Conservation (phyloP, 2,113 vertebrate genomes). For the Corynorhinus townsendii region DNA sequence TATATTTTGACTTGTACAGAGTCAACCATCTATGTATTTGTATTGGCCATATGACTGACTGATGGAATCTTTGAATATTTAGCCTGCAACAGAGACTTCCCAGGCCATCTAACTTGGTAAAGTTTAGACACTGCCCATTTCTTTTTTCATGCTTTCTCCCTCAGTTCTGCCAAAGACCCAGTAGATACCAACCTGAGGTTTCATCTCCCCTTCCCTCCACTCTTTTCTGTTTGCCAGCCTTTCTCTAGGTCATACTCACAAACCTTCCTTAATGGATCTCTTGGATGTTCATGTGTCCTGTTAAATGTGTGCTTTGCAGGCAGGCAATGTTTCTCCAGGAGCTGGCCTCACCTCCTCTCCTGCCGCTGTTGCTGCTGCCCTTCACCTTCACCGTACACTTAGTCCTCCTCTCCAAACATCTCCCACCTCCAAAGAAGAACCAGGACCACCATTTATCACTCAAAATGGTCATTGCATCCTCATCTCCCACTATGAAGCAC, state of each 20-base stretch:
- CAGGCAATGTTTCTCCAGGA: too few species aligned
- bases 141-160: background rate
- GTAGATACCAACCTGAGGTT: background rate
- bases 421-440: background rate
- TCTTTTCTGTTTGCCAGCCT: background rate
- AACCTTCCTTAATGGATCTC: background rate
- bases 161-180: background rate
- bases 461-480: background rate
- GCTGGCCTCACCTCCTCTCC: too few species aligned
- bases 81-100: background rate
- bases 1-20: background rate
- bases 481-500: background rate
- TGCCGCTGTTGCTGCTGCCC: accelerated
- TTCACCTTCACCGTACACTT: accelerated
- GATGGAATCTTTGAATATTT: background rate
- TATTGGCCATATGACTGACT: background rate
- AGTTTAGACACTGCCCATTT: background rate
- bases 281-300: background rate
- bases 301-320: accelerated
- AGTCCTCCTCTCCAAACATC: accelerated
- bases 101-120: background rate
- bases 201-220: background rate
- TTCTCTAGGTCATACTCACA: background rate
- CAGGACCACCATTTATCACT: background rate
- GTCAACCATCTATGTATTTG: background rate